Conservation (phyloP, 2,797 vertebrate genomes). For the Periparus ater region DNA sequence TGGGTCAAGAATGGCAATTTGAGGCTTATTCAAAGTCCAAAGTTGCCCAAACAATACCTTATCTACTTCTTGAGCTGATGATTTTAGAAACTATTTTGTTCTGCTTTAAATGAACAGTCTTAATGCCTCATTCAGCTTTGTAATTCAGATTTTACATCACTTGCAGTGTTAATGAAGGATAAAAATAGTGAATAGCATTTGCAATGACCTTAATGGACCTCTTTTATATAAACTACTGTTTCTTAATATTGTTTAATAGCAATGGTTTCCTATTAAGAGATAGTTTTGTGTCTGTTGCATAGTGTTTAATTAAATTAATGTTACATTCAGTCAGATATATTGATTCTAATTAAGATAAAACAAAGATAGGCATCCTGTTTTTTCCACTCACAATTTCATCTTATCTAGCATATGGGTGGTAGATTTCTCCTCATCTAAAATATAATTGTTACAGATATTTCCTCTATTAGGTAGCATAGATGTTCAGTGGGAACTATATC, state of each 20-base stretch:
- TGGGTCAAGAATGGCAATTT: background rate
- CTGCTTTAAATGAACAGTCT: background rate
- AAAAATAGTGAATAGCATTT: background rate
- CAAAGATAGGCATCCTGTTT: background rate
- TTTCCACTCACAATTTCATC: background rate
- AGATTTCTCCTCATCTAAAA: background rate
- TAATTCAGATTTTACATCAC: background rate
- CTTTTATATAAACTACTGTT: background rate
- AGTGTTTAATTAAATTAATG: background rate
- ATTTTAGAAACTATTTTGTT: background rate
- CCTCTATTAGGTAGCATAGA: background rate
- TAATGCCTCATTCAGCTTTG: background rate
- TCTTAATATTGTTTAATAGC: background rate
- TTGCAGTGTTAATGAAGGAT: background rate
- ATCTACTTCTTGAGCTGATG: background rate
- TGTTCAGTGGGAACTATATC: background rate
- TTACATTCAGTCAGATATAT: background rate
- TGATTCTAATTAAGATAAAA: background rate
- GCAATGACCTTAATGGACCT: background rate
- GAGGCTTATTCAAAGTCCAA: background rate
- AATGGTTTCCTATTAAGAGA: background rate
- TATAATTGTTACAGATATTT: background rate
- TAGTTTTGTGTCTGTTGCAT: background rate
- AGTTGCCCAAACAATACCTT: background rate
- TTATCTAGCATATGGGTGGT: background rate